A percentile compares a stretch with the other conserved stretches of the same genome.
Conservation (phyloP, 2,888 invertebrate species). For the Lasioglossum zephyrum region DNA sequence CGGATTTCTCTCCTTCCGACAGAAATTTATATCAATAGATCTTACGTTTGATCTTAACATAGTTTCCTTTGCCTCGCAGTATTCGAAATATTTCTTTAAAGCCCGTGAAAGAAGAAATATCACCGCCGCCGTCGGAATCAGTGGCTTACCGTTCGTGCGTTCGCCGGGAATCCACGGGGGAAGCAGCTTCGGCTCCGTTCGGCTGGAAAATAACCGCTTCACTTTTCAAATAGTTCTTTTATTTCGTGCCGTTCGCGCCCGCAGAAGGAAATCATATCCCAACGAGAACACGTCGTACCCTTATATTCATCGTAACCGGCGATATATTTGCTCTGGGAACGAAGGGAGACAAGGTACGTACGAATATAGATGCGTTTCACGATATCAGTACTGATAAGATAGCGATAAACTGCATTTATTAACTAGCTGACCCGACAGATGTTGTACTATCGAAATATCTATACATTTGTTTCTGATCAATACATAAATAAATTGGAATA, state of each 20-base stretch:
- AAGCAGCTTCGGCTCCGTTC: not conserved
- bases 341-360: not conserved
- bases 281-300: conserved; percentile 24
- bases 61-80: not conserved
- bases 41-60: not conserved
- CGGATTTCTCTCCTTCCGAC: not conserved
- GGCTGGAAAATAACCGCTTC: conserved; percentile 45
- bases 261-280: conserved; percentile 29
- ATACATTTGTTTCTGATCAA: no score
- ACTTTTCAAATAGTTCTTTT: conserved; percentile 41
- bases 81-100: not conserved
- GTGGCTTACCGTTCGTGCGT: conserved; percentile 15
- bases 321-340: conserved; percentile 19
- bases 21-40: not conserved
- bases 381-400: no score
- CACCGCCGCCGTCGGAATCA: conserved; percentile 12
- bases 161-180: not conserved
- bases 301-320: conserved; percentile 19
- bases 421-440: no score
- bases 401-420: no score
- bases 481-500: no score
- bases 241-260: conserved; percentile 41
- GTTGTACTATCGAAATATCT: no score
- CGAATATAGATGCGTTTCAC: no score
- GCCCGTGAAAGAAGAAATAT: not conserved